Evolutionary conservation across 2,797 vertebrate genomes (phyloP), one percentile per base, ranked within the genome.

Genomic region (Etheostoma nigrum): DNA sequence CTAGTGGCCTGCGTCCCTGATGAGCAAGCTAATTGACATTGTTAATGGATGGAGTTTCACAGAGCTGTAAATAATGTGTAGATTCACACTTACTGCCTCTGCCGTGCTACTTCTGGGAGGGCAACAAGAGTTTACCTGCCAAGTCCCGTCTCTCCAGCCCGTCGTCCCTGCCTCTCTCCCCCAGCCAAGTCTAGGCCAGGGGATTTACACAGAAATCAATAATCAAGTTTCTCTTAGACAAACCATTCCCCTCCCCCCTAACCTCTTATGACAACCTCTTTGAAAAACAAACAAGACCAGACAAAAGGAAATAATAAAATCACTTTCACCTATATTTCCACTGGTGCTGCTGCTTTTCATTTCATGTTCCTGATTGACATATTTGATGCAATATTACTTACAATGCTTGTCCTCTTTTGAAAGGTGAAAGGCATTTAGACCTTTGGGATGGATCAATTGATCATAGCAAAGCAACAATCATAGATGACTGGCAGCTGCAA

Each of bases 31-130:
- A 93, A 94, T 93, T 93, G 91, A 90, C 92, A 93, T 88, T 60
- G 86, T 89, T 92, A 94, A 93, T 93, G 90, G 91, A 92, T 89
- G 84, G 86, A 88, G 86, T 91, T 93, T 93, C 90, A 89, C 85
- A 78, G 86, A 88, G 89, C 88, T 89, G 91, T 93, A 93, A 93
- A 93, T 93, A 94, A 93, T 89, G 89, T 92, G 91, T 82, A 91
- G 81, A 82, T 83, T 93, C 89, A 93, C 89, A 91, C 89, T 91
- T 82, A 62, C 79, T 83, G 83, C 88, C 82, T 88, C 84, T 76
- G 75, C 74, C 57, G 68, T 66, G 89, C 70, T 86, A 84, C 87
- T 89, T 90, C 82, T 81, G 89, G 86, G 91, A 90, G 90, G 87
- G 80, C 70, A 90, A 84, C 74, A 60, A 80, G 83, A 89, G 91